Evolutionary conservation across 2,113 vertebrate species (phyloP).

Genomic region (Heterocephalus glaber): DNA sequence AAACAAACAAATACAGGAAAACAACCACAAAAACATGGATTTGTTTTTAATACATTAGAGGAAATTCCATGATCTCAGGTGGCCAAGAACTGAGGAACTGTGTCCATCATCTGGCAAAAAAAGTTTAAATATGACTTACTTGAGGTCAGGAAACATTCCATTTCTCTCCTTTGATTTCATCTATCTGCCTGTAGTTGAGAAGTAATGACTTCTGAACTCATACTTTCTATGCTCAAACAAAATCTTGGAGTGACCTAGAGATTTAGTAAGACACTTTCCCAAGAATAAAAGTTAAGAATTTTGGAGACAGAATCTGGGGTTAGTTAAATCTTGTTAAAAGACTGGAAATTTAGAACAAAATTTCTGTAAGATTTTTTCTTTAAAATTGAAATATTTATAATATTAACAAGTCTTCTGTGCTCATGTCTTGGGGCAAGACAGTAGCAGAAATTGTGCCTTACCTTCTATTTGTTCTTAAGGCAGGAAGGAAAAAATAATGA

Average conservation of each 20-base stretch:
- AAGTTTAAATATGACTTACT: not conserved
- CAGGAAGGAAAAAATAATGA: not conserved
- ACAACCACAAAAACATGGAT: not conserved
- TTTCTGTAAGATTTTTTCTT: not conserved
- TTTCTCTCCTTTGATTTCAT: not conserved
- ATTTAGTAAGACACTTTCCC: not conserved
- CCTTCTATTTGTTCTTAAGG: not conserved
- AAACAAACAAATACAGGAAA: not conserved
- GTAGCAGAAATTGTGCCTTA: not conserved
- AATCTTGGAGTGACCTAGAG: rapidly evolving
- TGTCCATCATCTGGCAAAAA: not conserved
- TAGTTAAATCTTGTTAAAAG: not conserved
- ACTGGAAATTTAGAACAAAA: not conserved
- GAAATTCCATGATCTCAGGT: not conserved
- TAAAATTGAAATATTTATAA: not conserved
- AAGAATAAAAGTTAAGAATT: not conserved
- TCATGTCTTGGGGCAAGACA: not conserved
- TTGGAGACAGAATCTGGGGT: not conserved
- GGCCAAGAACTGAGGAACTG: not conserved
- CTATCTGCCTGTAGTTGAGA: not conserved
- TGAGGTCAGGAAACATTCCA: not conserved
- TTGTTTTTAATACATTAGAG: not conserved
- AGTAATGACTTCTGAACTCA: not conserved
- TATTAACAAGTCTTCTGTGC: not conserved
- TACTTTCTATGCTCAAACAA: not conserved